Evolutionary conservation across 2,888 invertebrate genomes (phyloP).

Genomic region (Epirrita christyi): DNA sequence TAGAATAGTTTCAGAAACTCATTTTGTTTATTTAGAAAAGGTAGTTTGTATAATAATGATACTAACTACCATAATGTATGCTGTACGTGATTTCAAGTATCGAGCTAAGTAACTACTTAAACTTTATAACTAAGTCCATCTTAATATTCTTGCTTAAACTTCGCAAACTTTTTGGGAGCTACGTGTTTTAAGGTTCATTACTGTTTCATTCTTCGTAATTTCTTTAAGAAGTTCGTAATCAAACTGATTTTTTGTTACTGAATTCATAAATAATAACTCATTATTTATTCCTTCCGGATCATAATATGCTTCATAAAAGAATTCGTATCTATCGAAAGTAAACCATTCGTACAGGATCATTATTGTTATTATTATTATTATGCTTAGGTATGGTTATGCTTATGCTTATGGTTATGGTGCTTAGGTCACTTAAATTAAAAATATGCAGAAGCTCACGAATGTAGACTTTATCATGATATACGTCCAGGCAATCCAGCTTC

Average conservation of each 20-base stretch:
- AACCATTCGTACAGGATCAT: no score
- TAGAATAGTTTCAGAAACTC: conserved; percentile 14
- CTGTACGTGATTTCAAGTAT: conserved; percentile 29
- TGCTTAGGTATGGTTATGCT: no score
- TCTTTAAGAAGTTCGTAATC: not conserved
- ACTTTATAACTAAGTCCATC: conserved; percentile 23
- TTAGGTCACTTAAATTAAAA: no score
- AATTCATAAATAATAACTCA: not conserved
- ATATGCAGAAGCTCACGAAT: no score
- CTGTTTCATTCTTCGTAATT: conserved; percentile 7
- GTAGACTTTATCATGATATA: no score
- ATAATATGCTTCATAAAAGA: not conserved
- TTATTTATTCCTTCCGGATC: conserved; percentile 1
- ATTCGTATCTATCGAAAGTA: no score
- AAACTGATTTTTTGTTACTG: not conserved
- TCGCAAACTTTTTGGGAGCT: conserved; percentile 13
- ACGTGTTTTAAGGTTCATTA: conserved; percentile 20
- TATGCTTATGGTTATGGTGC: no score
- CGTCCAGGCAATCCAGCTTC: no score
- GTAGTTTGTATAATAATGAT: conserved; percentile 25
- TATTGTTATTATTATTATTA: no score
- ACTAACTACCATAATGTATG: conserved; percentile 26
- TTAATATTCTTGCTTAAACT: conserved; percentile 12
- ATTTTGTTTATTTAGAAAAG: conserved; percentile 24
- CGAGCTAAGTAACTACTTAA: conserved; percentile 26